Conservation (phyloP, 1,140 invertebrate species). For the Pseudomyrmex pallidus region DNA sequence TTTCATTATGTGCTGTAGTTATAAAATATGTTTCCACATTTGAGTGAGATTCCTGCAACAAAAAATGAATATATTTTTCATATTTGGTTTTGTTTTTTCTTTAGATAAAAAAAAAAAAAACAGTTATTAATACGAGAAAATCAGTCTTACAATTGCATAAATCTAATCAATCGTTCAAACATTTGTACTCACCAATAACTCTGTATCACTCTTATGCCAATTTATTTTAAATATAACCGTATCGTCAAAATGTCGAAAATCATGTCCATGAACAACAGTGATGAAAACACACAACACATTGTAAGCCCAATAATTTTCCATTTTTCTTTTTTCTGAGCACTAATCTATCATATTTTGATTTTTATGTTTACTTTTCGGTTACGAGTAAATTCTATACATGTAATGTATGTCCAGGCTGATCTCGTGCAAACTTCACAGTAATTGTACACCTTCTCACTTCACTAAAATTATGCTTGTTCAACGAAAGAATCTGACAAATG, state of each 20-base stretch:
- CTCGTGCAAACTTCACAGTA: too few relatives aligned
- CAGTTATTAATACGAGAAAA: too few relatives aligned
- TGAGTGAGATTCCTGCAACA: conserved; percentile 84
- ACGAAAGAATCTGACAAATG: too few relatives aligned
- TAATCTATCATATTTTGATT: conserved; percentile 65
- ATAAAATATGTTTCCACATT: conserved; percentile 85
- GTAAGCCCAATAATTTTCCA: conserved; percentile 54
- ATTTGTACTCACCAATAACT: conserved; percentile 82
- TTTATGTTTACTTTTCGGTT: background rate
- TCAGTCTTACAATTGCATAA: too few relatives aligned
- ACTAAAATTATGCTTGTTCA: too few relatives aligned
- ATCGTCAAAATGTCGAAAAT: conserved; percentile 93
- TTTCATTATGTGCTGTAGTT: conserved; percentile 89
- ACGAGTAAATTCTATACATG: background rate
- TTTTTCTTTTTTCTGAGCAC: conserved; percentile 72
- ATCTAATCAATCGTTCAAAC: background rate
- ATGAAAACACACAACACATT: conserved; percentile 60
- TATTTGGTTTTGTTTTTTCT: too few relatives aligned
- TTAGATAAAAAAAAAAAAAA: too few relatives aligned
- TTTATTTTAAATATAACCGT: conserved; percentile 92
- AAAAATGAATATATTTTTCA: background rate
- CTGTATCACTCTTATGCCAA: conserved; percentile 87
- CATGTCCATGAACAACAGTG: conserved; percentile 78
- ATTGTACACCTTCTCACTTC: too few relatives aligned
- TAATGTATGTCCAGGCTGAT: too few relatives aligned